Base-by-base conservation (phyloP, 1,140 invertebrate genomes). In the Asobara japonica region DNA sequence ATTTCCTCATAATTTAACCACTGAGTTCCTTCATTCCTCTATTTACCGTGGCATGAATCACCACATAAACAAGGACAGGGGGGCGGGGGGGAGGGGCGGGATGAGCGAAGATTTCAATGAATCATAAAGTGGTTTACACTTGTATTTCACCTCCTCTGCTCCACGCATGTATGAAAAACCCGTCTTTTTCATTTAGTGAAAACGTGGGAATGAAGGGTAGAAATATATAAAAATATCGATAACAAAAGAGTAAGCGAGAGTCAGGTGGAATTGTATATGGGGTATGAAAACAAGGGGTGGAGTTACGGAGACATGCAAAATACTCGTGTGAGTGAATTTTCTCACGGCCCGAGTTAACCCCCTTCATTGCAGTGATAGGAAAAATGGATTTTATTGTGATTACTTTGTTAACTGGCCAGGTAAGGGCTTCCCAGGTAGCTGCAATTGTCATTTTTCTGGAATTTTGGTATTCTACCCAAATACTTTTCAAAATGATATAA, bases 161-260 rank as follows among this genome's bases (percentile, higher is more conserved):
- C 22, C 51, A 13, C 51, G 22, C 18, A n/a, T n/a, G n/a, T 18
- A 56, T 62, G 3, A 62, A 30, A 30, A 13, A 62, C 29, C 25
- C 8, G 60, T 10, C 13, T 62, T 45, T 45, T 45, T 45, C 41
- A 45, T n/a, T 45, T 29, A 30, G 27, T 29, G 13, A 30, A 62
- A 62, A 62, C 60, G 60, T 62, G 60, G 60, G 60, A 62, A 62
- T 62, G n/a, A 62, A 31, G 60, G 60, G 60, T 62, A 31, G 29
- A 62, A 31, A 62, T 31, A 62, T 29, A 60, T 45, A 16, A 56
- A 56, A 56, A 22, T 56, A n/a, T n/a, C n/a, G 51, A 56, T 27
- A 62, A 62, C 60, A 62, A 62, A 62, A 29, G 29, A 0, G 18
- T 62, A 13, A 62, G 31, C 22, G 27, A 31, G 29, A 62, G 29